Base-by-base conservation (phyloP, 2,113 vertebrate species). In the Ramphastos sulfuratus region DNA sequence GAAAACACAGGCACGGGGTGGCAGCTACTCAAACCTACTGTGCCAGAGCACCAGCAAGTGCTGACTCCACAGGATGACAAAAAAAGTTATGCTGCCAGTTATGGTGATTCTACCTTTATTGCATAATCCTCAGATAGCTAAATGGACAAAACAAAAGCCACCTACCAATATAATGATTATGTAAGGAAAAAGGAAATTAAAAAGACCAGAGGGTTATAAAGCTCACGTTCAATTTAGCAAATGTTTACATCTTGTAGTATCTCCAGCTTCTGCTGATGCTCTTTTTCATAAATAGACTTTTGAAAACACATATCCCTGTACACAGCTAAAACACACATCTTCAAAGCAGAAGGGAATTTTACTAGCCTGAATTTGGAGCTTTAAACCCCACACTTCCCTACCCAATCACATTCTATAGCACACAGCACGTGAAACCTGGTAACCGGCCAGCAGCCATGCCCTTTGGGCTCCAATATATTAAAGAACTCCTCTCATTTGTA, bases 21-120 rank as follows among this genome's bases (percentile, higher is more conserved):
- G 96, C 85, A 96, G 75, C 86, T 89, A 79, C 85, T 95, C 94
- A 95, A 94, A 89, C 27, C 72, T 67, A 27, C 59, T 93, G 84
- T 80, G 4, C 87, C 82, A 82, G 69, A 91, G 74, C 14, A 6
- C 1, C 79, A 96, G 71, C 1, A 87, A 96, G 69, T 67, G 89
- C 86, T 96, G 87, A 94, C 92, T 92, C 70, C 1, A 60, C 58
- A 65, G 63, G 92, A 94, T 81, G 71, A 94, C 80, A 95, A 39
- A 46, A 46, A 46, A 78, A 80, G 86, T 67, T 92, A 95, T 14
- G 18, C 72, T 98, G 98, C 95, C 97, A 97, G 95, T 90, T 96
- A 96, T 87, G 84, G 86, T 92, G 64, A 93, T 91, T 90, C 79
- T 59, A 78, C 89, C 89, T 94, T 92, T 89, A 86, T 84, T 96